Evolutionary conservation across 2,888 invertebrate genomes (phyloP), one percentile per base, ranked within the genome.

Genomic region (Phyllotreta cruciferae): DNA sequence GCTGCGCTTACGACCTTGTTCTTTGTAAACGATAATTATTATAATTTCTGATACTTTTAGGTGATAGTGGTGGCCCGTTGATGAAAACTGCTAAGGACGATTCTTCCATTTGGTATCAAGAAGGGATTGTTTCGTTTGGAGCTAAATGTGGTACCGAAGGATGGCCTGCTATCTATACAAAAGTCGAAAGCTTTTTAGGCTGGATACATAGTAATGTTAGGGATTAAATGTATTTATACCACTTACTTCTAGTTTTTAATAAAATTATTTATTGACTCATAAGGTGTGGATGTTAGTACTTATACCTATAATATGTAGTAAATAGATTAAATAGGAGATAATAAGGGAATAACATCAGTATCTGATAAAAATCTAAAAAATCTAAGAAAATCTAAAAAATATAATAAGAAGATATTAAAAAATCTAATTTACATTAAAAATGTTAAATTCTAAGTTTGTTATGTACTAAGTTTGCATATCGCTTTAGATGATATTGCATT

Each of bases 1-100:
- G 11, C 1, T 38, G 9, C 9, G 11, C 6, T 53, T 11, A 35
- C 34, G 24, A 7, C 4, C 4, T 3, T 24, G 24, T 24, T 24
- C 24, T 24, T 24, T 24, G 4, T 3, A 24, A 24, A 24, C 4
- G 24, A 24, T 24, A 24, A 24, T 24, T 24, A 24, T n/a, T n/a
- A 24, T 24, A 3, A 24, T 24, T 24, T 4, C 4, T 24, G 24
- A 24, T 44, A 34, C 55, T 60, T 69, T 39, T 45, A 73, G 92
- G 92, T 0, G 92, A 92, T 71, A 90, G 90, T 7, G 92, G 92
- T 0, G 91, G 92, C 3, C 91, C 92, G 0, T 80, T 92, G 1
- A 91, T 92, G 90, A 83, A 79, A 70, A 80, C 80, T 39, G 79
- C 81, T 67, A 75, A 75, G 0, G 81, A 72, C 55, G 82, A 81